Evolutionary conservation across 2,113 vertebrate species (phyloP).

Genomic region (Megalops atlanticus): DNA sequence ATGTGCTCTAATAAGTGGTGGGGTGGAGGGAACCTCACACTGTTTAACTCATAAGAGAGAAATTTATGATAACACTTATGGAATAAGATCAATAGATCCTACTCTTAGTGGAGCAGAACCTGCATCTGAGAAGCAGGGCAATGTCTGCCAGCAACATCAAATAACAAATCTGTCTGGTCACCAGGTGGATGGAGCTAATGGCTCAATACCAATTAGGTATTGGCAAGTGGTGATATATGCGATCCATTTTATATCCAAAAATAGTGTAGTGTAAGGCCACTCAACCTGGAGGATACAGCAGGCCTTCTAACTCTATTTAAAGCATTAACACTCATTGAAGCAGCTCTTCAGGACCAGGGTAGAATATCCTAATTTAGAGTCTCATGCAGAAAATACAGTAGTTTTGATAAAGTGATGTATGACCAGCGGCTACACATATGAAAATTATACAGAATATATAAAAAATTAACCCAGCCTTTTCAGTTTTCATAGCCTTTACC

Average conservation of each 20-base stretch:
- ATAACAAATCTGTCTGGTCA: conserved; percentile 40
- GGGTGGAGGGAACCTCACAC: conserved; percentile 24
- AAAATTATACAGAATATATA: too few relatives aligned
- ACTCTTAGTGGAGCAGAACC: conserved; percentile 25
- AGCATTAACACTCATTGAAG: too few relatives aligned
- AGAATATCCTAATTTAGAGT: too few relatives aligned
- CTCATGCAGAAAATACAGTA: too few relatives aligned
- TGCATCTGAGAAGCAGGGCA: conserved; percentile 24
- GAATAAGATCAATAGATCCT: conserved; percentile 67
- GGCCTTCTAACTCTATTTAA: not conserved
- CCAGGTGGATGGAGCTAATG: conserved; percentile 25
- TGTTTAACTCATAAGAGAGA: conserved; percentile 63
- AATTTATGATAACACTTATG: conserved; percentile 77
- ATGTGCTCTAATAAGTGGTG: conserved; percentile 23
- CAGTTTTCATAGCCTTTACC: too few relatives aligned
- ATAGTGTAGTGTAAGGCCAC: not conserved
- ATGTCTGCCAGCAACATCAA: conserved; percentile 34
- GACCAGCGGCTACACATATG: too few relatives aligned
- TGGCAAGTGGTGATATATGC: conserved; percentile 32
- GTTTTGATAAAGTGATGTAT: too few relatives aligned
- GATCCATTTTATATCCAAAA: conserved; percentile 25
- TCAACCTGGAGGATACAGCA: not conserved
- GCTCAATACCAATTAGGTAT: conserved; percentile 44
- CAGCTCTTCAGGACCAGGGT: too few relatives aligned
- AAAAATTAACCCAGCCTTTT: too few relatives aligned